A percentile compares a stretch with the other conserved stretches of the same genome.
Evolutionary conservation across 2,797 vertebrate genomes (phyloP).

Genomic region (Squalus acanthias): DNA sequence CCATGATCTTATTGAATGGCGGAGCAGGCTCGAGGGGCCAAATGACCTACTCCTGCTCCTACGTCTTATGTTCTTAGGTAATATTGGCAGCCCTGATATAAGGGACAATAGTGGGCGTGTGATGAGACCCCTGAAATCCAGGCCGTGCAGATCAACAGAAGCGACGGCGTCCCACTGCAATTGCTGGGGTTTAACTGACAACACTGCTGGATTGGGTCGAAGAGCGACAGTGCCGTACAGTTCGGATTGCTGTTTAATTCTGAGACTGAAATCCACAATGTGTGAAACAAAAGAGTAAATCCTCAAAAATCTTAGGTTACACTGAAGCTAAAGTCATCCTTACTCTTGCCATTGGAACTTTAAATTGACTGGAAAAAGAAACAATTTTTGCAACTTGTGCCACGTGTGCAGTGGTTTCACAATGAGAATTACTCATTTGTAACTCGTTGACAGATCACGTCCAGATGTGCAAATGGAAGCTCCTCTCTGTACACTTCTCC

Average conservation of each 20-base stretch:
- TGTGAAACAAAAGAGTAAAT: neutral
- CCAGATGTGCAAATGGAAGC: neutral
- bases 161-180: neutral
- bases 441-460: neutral
- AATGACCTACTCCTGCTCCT: no score
- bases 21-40: no score
- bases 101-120: neutral
- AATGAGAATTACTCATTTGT: neutral
- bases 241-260: neutral
- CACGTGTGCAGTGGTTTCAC: neutral
- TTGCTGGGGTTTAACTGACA: neutral
- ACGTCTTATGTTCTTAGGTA: no score
- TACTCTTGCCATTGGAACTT: neutral
- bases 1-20: no score
- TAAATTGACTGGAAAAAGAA: neutral
- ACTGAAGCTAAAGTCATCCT: neutral
- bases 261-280: neutral
- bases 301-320: no score
- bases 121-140: neutral
- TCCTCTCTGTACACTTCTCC: neutral
- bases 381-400: neutral
- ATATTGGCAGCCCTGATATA: neutral
- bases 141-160: neutral
- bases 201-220: neutral
- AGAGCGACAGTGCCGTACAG: neutral